Evolutionary conservation across 2,888 invertebrate genomes (phyloP).

Genomic region (Julus scandinavius): DNA sequence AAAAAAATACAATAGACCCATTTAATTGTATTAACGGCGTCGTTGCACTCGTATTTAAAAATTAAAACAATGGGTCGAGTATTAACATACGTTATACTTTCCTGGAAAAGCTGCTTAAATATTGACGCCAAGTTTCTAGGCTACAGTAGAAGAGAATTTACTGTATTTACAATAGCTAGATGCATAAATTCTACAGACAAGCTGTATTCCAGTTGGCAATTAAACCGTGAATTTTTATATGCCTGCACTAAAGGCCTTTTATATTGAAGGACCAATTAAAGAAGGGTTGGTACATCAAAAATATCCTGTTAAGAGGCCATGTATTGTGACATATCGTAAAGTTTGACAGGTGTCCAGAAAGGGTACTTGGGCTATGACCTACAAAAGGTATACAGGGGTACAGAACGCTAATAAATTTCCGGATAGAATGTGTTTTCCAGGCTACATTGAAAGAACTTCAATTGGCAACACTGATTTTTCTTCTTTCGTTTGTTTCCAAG

Average conservation of each 20-base stretch:
- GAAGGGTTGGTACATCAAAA: background rate
- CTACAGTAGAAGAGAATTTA: background rate
- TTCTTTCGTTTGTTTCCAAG: no score
- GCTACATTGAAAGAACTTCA: no score
- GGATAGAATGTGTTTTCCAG: no score
- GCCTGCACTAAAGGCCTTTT: background rate
- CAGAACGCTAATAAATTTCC: no score
- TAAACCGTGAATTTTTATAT: background rate
- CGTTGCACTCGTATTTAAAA: constrained; percentile 25
- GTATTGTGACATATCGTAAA: background rate
- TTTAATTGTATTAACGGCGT: constrained; percentile 27
- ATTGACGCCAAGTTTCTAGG: background rate
- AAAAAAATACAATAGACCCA: constrained; percentile 28
- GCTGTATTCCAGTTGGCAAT: background rate
- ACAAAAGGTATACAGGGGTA: no score
- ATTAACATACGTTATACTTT: constrained; percentile 41
- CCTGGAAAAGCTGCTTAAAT: constrained; percentile 42
- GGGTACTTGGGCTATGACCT: no score
- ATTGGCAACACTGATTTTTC: no score
- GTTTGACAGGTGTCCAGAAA: background rate
- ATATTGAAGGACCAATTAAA: background rate
- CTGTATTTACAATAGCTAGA: background rate
- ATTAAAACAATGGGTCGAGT: background rate
- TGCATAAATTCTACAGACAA: background rate
- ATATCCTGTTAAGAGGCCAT: background rate